A percentile compares a stretch with the other conserved stretches of the same genome.
Evolutionary conservation across 2,888 invertebrate species (phyloP).

Genomic region (Troides aeacus): DNA sequence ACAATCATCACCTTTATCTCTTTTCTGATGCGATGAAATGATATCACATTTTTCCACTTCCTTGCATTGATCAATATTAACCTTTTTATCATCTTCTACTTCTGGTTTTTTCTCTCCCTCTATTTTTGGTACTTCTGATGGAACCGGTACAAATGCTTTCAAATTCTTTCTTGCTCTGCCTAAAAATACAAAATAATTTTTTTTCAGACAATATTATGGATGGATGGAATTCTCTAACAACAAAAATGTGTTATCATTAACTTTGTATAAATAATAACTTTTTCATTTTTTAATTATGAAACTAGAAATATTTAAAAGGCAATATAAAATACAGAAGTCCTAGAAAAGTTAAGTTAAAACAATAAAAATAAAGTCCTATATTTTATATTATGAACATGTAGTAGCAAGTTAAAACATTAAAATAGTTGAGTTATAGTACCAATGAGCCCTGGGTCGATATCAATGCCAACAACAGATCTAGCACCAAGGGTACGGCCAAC

Average conservation of each 20-base stretch:
- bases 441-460: slow-evolving; percentile 95
- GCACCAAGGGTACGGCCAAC: slow-evolving; percentile 93
- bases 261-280: not conserved
- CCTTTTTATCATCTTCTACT: slow-evolving; percentile 54
- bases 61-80: slow-evolving; percentile 59
- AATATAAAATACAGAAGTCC: no score
- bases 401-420: not conserved
- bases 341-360: not conserved
- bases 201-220: not conserved
- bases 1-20: slow-evolving; percentile 58
- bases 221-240: not conserved
- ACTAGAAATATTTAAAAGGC: no score
- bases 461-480: slow-evolving; percentile 93
- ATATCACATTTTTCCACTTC: slow-evolving; percentile 57
- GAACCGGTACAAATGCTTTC: slow-evolving; percentile 69
- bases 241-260: not conserved
- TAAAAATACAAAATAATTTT: slow-evolving; percentile 42
- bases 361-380: no score
- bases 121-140: slow-evolving; percentile 53
- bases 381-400: no score
- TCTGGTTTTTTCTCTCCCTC: slow-evolving; percentile 63
- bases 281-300: no score
- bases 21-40: slow-evolving; percentile 46
- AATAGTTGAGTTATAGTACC: slow-evolving; percentile 50
- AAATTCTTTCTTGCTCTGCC: slow-evolving; percentile 71